These are phyloP conservation scores for Salticus scenicus DNA, from an alignment of 2,888 invertebrate species.

Conservation along the genomic window DNA sequence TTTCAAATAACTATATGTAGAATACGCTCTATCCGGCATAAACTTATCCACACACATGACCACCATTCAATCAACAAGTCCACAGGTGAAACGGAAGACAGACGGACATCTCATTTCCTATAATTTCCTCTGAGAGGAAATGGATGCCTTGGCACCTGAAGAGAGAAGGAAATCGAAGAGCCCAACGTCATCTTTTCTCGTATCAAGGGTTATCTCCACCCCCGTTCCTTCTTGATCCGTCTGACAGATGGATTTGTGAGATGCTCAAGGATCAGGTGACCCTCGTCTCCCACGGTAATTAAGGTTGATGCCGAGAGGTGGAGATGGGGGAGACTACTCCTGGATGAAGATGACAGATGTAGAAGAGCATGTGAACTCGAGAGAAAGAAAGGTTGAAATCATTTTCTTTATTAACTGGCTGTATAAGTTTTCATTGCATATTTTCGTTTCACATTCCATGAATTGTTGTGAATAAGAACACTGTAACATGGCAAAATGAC, in stretches of 20 bases:
- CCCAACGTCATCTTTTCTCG: neutral
- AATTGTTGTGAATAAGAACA: no score
- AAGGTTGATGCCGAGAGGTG: constrained; percentile 4
- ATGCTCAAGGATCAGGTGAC: constrained; percentile 26
- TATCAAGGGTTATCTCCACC: neutral
- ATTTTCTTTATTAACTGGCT: no score
- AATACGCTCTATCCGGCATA: no score
- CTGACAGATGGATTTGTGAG: constrained; percentile 22
- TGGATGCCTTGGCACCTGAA: neutral
- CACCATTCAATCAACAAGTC: constrained; percentile 21
- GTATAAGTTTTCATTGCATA: no score
- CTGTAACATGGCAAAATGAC: no score
- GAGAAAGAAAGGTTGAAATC: no score
- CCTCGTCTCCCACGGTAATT: constrained; percentile 42
- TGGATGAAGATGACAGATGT: constrained; percentile 6
- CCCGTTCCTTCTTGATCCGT: neutral
- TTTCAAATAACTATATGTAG: no score
- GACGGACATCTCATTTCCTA: constrained; percentile 50
- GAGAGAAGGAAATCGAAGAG: constrained; percentile 35
- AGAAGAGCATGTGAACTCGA: neutral
- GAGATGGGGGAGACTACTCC: neutral
- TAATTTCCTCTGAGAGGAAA: constrained; percentile 34
- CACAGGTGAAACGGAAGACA: constrained; percentile 50
- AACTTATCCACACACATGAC: neutral
- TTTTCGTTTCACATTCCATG: no score